Base-by-base conservation (phyloP, 2,797 vertebrate genomes). In the Fistularia commersonii region DNA sequence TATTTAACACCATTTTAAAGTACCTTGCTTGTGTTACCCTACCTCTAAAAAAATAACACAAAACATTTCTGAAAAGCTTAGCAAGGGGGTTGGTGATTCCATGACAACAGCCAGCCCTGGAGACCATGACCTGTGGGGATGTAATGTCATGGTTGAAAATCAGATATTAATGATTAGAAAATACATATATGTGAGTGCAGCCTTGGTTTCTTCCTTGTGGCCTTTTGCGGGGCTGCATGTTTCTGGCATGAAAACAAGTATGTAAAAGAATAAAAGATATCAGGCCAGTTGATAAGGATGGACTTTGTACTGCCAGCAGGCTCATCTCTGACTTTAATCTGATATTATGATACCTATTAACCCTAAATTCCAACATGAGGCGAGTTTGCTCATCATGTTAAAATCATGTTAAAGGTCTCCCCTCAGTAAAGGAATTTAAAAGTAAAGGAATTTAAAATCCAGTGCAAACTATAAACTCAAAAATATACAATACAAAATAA, bases 1-100 rank as follows among this genome's bases (percentile, higher is more conserved):
- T 72, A 58, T 83, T 84, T 83, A 81, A 80, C 60, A 65, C 62
- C 57, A 63, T 72, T 73, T 75, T 77, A 72, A 83, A 83, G 64
- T 5, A 45, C 31, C 48, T 68, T 33, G 56, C 66, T 11, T 51
- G 57, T 53, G 53, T 54, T 53, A 51, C 66, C 54, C 53, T 61
- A 46, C 23, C 42, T 66, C 51, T 11, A 23, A 43, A 43, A 40
- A 40, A 41, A 7, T 8, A 36, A 36, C 2, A 61, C 52, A 72
- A 73, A 76, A 68, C 54, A 42, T 58, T 56, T 39, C 75, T 69
- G 83, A 81, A 81, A 77, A 50, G 64, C 64, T 67, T 64, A 74
- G 35, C 70, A 48, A 8, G 50, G 79, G 62, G 73, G 76, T 79
- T 80, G 36, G 45, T 3, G 61, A 53, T 54, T 45, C 79, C 83